Evolutionary conservation across 2,113 vertebrate species (phyloP).

Genomic region (Ahaetulla prasina): DNA sequence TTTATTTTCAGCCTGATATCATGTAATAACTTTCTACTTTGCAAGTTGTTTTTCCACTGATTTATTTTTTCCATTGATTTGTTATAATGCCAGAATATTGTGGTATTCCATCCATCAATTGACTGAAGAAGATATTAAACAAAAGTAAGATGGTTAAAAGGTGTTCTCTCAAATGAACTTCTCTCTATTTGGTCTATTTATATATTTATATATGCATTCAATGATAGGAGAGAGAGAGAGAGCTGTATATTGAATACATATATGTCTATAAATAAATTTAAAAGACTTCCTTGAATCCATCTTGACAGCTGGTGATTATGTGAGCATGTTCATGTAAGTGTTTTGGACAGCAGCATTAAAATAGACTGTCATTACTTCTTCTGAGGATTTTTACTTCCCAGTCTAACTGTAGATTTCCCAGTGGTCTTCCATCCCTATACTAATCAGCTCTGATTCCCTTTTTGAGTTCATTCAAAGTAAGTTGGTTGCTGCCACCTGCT

Average conservation of each 20-base stretch:
- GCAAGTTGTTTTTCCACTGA: neutral
- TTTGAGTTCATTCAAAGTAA: neutral
- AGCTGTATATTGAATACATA: neutral
- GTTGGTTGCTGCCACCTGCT: neutral
- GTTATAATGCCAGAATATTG: neutral
- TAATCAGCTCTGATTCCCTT: neutral
- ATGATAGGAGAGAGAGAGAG: neutral
- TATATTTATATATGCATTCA: neutral
- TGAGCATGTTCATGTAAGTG: neutral
- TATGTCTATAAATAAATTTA: neutral
- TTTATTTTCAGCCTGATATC: neutral
- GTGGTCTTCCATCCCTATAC: neutral
- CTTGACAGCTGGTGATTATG: neutral
- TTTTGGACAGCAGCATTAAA: neutral
- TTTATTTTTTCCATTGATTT: neutral
- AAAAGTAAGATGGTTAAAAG: neutral
- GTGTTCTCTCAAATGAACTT: neutral
- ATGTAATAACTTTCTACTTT: neutral
- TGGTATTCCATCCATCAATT: neutral
- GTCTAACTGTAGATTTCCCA: neutral
- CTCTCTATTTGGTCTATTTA: neutral
- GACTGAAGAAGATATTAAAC: neutral
- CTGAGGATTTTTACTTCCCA: neutral
- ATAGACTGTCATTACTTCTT: neutral
- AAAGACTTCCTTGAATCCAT: neutral